A percentile compares a stretch with the other conserved stretches of the same genome.
phyloP scores from a whole-genome alignment of 2,888 invertebrate species.

The Aricia artaxerxes region DNA sequence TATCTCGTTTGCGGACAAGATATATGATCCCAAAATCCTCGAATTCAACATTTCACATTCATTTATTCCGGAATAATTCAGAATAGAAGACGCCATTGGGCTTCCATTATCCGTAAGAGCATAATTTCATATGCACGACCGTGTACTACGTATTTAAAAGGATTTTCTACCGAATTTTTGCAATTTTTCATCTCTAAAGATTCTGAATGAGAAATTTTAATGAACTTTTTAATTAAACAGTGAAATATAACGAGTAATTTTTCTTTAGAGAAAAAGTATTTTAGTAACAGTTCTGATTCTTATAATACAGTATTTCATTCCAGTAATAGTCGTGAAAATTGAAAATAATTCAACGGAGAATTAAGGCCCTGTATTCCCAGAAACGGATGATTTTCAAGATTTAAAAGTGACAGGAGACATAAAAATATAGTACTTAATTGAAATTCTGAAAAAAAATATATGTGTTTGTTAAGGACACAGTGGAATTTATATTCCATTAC shows the following conservation, averaged over 20 bases:
- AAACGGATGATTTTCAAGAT: too few relatives aligned
- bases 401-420: too few relatives aligned
- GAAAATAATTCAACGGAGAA: not conserved
- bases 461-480: too few relatives aligned
- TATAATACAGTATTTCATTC: not conserved
- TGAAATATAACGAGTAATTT: not conserved
- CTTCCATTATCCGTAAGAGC: not conserved
- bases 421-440: too few relatives aligned
- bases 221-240: not conserved
- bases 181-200: not conserved
- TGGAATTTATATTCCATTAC: too few relatives aligned
- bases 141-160: not conserved
- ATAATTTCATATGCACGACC: constrained; percentile 6
- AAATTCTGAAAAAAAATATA: too few relatives aligned
- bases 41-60: not conserved
- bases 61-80: constrained; percentile 5
- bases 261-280: not conserved
- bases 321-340: not conserved
- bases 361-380: too few relatives aligned
- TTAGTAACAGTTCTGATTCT: not conserved
- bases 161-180: not conserved
- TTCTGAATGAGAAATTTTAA: not conserved
- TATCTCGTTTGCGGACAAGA: constrained; percentile 11
- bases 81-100: not conserved
- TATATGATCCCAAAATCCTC: not conserved